phyloP scores from a whole-genome alignment of 2,888 invertebrate genomes.

The Drosophila meridiana region DNA sequence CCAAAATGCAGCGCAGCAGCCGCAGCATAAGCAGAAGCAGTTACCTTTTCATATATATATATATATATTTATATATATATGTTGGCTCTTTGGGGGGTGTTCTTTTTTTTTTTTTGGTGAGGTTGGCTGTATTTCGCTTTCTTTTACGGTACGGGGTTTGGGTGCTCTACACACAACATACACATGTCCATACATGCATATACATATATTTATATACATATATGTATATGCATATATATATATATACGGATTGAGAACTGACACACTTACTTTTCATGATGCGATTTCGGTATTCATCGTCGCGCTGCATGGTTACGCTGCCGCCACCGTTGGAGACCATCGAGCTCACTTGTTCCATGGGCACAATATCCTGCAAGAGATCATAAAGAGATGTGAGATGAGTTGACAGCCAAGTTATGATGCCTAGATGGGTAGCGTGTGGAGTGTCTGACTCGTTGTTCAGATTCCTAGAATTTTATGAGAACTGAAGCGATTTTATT shows the following conservation, averaged over 20 bases:
- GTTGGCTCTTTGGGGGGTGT: constrained; percentile 36
- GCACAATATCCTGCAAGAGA: constrained; percentile 84
- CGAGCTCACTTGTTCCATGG: constrained; percentile 85
- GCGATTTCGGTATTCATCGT: constrained; percentile 85
- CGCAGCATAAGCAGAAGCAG: constrained; percentile 28
- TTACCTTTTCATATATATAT: constrained; percentile 67
- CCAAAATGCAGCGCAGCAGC: constrained; percentile 33
- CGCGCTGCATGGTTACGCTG: constrained; percentile 84
- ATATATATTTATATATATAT: constrained; percentile 23
- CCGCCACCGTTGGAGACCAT: constrained; percentile 84
- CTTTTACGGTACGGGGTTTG: constrained; percentile 7
- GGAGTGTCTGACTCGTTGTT: no score
- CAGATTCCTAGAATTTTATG: no score
- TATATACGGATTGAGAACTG: constrained; percentile 25
- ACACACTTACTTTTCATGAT: constrained; percentile 85
- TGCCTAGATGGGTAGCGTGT: no score
- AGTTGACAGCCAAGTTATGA: not conserved
- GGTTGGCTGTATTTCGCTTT: constrained; percentile 2
- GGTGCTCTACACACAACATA: constrained; percentile 30
- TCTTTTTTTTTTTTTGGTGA: constrained; percentile 5
- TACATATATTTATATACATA: not conserved
- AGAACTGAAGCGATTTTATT: no score
- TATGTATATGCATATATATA: not conserved
- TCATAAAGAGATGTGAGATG: not conserved
- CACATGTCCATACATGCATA: constrained; percentile 8